A percentile compares a stretch with the other conserved stretches of the same genome.
These are phyloP conservation scores for Podabrus alpinus DNA, from an alignment of 2,888 invertebrate species.

Conservation along the genomic window DNA sequence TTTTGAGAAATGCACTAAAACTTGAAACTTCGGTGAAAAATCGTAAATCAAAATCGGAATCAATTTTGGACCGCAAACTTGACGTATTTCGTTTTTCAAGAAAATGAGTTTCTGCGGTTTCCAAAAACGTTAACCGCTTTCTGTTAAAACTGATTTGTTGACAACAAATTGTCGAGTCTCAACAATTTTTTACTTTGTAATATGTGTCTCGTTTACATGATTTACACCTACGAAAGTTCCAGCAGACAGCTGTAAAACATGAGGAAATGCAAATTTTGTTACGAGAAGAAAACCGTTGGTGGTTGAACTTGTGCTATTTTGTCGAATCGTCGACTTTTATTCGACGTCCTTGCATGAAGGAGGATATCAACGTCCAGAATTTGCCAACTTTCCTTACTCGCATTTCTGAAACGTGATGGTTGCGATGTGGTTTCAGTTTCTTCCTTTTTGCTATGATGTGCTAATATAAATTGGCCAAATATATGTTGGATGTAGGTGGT, in stretches of 20 bases:
- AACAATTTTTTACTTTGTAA: not conserved
- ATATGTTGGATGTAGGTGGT: slow-evolving; percentile 20
- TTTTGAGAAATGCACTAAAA: not conserved
- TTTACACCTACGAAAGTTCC: not conserved
- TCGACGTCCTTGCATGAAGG: not conserved
- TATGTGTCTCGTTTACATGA: not conserved
- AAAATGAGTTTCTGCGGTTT: not conserved
- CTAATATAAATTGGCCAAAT: not conserved
- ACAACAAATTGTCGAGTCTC: not conserved
- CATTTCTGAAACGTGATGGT: not conserved
- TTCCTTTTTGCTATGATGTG: not conserved
- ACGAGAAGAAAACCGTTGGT: not conserved
- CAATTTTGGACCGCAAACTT: not conserved
- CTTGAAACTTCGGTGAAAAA: no score
- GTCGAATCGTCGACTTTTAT: not conserved
- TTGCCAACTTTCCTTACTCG: not conserved
- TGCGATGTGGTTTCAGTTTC: not conserved
- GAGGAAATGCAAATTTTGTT: not conserved
- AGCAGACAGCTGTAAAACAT: not conserved
- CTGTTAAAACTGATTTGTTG: not conserved
- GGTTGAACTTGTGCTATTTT: no score
- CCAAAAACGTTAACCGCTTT: not conserved
- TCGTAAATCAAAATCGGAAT: not conserved
- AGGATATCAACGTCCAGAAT: not conserved
- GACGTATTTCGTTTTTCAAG: not conserved